phyloP scores from a whole-genome alignment of 2,113 vertebrate genomes.

The Colaptes auratus region DNA sequence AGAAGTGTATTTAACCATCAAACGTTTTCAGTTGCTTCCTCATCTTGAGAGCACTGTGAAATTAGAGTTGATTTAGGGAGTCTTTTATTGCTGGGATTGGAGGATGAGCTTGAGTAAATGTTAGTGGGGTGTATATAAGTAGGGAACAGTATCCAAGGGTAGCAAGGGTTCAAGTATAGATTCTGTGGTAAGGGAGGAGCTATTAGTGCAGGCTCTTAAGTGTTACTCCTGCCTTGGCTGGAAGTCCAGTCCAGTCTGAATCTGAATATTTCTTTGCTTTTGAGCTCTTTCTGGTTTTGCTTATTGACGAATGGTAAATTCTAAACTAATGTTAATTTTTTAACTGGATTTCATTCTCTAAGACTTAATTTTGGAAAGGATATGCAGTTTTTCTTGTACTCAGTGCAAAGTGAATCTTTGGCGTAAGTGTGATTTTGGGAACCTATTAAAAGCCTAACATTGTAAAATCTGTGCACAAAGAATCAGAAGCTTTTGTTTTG shows the following conservation, averaged over 20 bases:
- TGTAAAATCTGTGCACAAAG: background rate
- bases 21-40: background rate
- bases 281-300: background rate
- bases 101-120: background rate
- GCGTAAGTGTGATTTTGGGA: background rate
- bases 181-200: background rate
- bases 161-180: background rate
- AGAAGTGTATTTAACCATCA: background rate
- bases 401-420: background rate
- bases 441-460: background rate
- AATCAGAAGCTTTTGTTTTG: background rate
- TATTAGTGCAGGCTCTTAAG: background rate
- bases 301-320: background rate
- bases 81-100: background rate
- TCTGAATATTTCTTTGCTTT: background rate
- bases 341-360: background rate
- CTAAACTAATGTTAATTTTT: background rate
- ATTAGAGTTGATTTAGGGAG: background rate
- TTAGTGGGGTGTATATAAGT: background rate
- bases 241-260: background rate
- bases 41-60: accelerated
- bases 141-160: background rate
- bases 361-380: background rate
- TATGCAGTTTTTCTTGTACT: background rate
- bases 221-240: background rate